phyloP scores from a whole-genome alignment of 2,888 invertebrate species.

The Allophyes oxyacanthae region DNA sequence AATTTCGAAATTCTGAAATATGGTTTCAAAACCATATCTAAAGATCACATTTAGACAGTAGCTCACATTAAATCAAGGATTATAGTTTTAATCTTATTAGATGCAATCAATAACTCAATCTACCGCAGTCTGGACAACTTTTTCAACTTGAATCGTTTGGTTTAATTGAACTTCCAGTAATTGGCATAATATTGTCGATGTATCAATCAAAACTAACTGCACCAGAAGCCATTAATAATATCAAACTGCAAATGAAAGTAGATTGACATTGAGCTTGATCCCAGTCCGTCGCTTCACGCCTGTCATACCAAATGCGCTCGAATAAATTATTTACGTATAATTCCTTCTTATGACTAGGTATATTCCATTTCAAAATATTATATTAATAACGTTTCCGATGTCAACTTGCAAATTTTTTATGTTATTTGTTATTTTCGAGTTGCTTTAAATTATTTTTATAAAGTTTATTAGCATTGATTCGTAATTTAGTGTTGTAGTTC shows the following conservation, averaged over 20 bases:
- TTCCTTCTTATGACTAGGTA: neutral
- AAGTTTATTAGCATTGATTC: too few relatives aligned
- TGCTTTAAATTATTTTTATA: too few relatives aligned
- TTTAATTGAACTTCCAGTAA: constrained; percentile 13
- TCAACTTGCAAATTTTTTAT: too few relatives aligned
- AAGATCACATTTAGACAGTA: constrained; percentile 16
- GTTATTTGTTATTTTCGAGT: neutral
- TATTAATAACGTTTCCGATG: neutral
- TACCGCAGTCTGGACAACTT: constrained; percentile 3
- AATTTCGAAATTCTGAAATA: constrained; percentile 35
- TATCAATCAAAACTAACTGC: constrained; percentile 15
- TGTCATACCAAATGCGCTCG: constrained; percentile 17
- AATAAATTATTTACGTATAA: constrained; percentile 19
- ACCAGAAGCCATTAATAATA: constrained; percentile 15
- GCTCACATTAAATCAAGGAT: constrained; percentile 28
- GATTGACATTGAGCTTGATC: constrained; percentile 35
- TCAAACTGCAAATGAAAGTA: constrained; percentile 27
- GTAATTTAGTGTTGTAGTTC: too few relatives aligned
- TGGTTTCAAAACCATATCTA: constrained; percentile 34
- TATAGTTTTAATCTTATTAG: constrained; percentile 36
- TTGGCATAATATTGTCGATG: constrained; percentile 6
- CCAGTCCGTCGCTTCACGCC: constrained; percentile 20
- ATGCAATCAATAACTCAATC: constrained; percentile 16
- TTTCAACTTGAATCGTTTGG: neutral
- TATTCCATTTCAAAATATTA: constrained; percentile 10